These are phyloP conservation scores for Charaxes varanes DNA, from an alignment of 1,140 invertebrate genomes.

Conservation along the genomic window DNA sequence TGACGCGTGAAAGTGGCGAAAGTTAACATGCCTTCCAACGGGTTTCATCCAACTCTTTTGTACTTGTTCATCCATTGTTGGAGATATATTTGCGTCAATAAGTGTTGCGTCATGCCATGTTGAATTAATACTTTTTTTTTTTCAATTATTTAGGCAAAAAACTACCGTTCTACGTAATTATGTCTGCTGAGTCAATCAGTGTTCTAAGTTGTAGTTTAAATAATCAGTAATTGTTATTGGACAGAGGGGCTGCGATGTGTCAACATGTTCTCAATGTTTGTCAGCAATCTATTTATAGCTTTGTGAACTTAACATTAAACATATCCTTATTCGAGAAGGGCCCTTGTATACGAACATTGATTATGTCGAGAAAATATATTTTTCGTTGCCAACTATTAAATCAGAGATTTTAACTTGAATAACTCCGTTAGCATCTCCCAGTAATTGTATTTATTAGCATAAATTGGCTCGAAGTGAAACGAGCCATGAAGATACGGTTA, in stretches of 20 bases:
- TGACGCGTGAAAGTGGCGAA: constrained; percentile 55
- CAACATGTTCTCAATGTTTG: constrained; percentile 42
- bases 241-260: constrained; percentile 16
- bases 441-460: constrained; percentile 68
- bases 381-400: constrained; percentile 9
- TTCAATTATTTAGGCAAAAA: not conserved
- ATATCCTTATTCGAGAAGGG: constrained; percentile 24
- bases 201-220: not conserved
- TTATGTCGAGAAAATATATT: not conserved
- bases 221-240: not conserved
- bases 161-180: not conserved
- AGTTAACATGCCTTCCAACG: constrained; percentile 40
- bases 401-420: constrained; percentile 42
- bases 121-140: no score
- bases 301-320: constrained; percentile 43
- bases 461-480: constrained; percentile 45
- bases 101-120: no score
- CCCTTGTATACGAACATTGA: constrained; percentile 1
- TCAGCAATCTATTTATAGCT: constrained; percentile 57
- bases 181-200: not conserved
- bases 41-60: constrained; percentile 40
- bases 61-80: constrained; percentile 23
- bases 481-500: constrained; percentile 38
- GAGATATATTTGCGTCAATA: not conserved
- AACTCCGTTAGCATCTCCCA: constrained; percentile 34